Evolutionary conservation across 2,888 invertebrate genomes (phyloP), one percentile per base, ranked within the genome.

Genomic region (Pyrrhia umbra): DNA sequence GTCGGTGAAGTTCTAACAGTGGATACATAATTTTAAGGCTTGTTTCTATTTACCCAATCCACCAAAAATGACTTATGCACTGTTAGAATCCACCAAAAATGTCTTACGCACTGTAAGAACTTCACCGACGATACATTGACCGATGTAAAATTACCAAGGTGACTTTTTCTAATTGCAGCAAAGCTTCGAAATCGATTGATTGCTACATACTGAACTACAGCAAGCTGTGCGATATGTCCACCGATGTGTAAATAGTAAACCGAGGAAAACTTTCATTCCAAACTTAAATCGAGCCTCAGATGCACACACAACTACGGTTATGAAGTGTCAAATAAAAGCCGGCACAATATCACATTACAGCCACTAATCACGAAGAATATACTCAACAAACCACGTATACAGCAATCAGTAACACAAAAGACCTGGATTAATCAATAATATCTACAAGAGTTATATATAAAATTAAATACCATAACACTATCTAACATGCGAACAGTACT

Each of bases 401-500:
- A 55, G n/a, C 10, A 39, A 8, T 21, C 46, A 16, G 5, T 40
- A 21, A 27, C 20, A 43, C 37, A 59, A 57, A 55, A 30, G n/a
- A 56, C 13, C 27, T 40, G 9, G 13, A 42, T 39, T 58, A 61
- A 77, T 66, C 51, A 74, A 57, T 59, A 68, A 50, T 39, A 59
- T 49, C 30, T 20, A 69, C 30, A 54, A 27, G 27, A 58, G 21
- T 13, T 58, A 57, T 9, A 34, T 49, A 59, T 34, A 34, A n/a
- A 59, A 60, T 68, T 57, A 10, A 55, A 55, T 58, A 75, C 30
- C 71, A 62, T 68, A 68, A 75, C 68, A 76, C 75, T 64, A 67
- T 15, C 63, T 65, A 69, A 61, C 75, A 75, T 71, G 70, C 80
- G 25, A 79, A 76, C 78, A 81, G 82, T 92, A 94, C 94, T 94